phyloP scores from a whole-genome alignment of 1,140 invertebrate species.

The Tetragonula clypearis region DNA sequence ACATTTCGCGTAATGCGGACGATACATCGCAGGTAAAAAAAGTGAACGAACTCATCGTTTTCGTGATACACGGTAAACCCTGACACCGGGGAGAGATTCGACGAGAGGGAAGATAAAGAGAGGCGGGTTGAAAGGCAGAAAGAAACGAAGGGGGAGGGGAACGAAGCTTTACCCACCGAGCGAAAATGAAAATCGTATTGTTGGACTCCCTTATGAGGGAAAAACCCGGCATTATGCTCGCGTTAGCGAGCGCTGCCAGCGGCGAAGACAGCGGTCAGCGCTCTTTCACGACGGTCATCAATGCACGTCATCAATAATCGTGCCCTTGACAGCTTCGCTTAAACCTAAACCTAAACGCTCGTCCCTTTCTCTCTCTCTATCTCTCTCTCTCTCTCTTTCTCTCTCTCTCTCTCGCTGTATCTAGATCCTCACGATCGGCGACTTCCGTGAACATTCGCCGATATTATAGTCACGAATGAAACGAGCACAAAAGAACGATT shows the following conservation, averaged over 20 bases:
- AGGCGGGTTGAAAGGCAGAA: conserved; percentile 31
- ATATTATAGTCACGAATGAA: background rate
- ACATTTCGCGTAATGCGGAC: no score
- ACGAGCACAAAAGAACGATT: conserved; percentile 10
- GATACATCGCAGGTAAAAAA: no score
- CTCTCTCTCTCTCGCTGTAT: conserved; percentile 15
- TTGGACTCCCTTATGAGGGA: conserved; percentile 58
- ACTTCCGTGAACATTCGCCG: background rate
- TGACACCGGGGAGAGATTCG: conserved; percentile 26
- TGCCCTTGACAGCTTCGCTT: conserved; percentile 69
- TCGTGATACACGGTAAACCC: conserved; percentile 10
- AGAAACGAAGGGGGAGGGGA: conserved; percentile 33
- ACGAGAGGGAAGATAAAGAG: conserved; percentile 42
- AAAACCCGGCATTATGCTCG: conserved; percentile 74
- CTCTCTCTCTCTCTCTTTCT: no score
- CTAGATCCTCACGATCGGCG: conserved; percentile 43
- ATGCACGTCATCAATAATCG: conserved; percentile 78
- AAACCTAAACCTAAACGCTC: conserved; percentile 31
- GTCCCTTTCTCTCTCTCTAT: no score
- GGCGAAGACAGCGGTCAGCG: conserved; percentile 71
- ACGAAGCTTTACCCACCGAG: conserved; percentile 64
- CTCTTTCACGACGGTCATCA: conserved; percentile 63
- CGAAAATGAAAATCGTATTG: conserved; percentile 78
- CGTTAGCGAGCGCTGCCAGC: conserved; percentile 69
- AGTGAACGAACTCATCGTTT: background rate